Base-by-base conservation (phyloP, 2,113 vertebrate genomes). In the Acinonyx jubatus region DNA sequence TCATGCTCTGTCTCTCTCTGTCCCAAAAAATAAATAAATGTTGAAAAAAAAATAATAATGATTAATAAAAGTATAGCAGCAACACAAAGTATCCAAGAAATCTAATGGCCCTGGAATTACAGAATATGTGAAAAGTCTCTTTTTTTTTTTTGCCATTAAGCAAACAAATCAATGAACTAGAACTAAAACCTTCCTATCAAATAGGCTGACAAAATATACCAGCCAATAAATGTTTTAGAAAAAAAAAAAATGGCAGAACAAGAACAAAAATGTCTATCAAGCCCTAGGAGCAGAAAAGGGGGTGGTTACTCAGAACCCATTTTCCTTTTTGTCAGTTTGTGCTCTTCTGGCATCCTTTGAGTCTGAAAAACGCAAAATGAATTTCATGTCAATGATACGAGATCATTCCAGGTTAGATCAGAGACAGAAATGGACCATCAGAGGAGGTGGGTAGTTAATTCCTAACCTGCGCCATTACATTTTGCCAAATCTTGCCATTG, bases 361-460 rank as follows among this genome's bases (percentile, higher is more conserved):
- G 97, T 98, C 76, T 92, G 96, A 98, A 97, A 93, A 93, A 57
- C n/a, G 76, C 83, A 99, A 99, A 99, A 98, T 98, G 65, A 97
- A 86, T 52, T 83, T 76, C 97, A 92, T 98, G 93, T 99, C 96
- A 98, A 95, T 63, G 57, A 8, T 91, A 97, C 71, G 97, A 98
- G 82, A 90, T 7, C 93, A 98, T 97, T 95, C 73, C 3, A 0
- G 7, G 83, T 92, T 91, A 89, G 79, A 95, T 55, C 10, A 68
- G 19, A 84, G 29, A 57, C 96, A 78, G 82, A 95, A 86, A 81
- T 81, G 33, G 73, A 68, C 61, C 82, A 79, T 95, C 36, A 89
- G 38, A 25, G 90, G 94, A 96, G 94, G 96, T 74, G 96, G 29
- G 38, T 31, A 71, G 48, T 55, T 91, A 97, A 78, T 92, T 97